Evolutionary conservation across 1,140 invertebrate genomes (phyloP).

Genomic region (Zaprionus gabonicus): DNA sequence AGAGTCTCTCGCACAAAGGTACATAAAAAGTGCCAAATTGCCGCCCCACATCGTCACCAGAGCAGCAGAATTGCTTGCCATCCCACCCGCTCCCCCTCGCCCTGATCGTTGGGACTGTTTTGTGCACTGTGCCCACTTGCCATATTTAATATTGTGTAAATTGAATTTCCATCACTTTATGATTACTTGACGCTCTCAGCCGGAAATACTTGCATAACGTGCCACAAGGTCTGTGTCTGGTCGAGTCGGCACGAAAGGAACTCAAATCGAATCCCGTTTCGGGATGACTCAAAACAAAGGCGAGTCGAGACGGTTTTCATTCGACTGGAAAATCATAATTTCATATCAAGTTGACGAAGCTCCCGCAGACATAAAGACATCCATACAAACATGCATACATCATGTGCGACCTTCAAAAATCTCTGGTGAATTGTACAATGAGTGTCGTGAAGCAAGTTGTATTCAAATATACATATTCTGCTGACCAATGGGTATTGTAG

Average conservation of each 20-base stretch:
- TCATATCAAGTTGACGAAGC: neutral
- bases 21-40: conserved; percentile 60
- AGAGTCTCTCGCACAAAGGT: conserved; percentile 23
- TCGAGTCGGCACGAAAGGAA: conserved; percentile 22
- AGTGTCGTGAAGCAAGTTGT: neutral
- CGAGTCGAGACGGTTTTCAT: conserved; percentile 10
- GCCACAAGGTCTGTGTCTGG: conserved; percentile 12
- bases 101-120: conserved; percentile 11
- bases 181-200: conserved; percentile 74
- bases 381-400: neutral
- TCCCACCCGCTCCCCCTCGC: neutral
- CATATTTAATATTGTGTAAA: conserved; percentile 80
- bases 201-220: conserved; percentile 57
- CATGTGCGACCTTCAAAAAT: neutral
- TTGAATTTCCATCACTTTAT: conserved; percentile 83
- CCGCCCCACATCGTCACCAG: conserved; percentile 19
- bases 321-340: conserved; percentile 37
- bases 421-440: too few species aligned
- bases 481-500: neutral
- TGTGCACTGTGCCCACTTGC: conserved; percentile 45
- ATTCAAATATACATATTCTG: neutral
- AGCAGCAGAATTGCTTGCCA: conserved; percentile 1
- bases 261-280: conserved; percentile 33
- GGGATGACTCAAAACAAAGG: conserved; percentile 2
- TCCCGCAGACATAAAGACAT: neutral